These are phyloP conservation scores for Proteles cristata DNA, from an alignment of 2,113 vertebrate species.

Conservation along the genomic window DNA sequence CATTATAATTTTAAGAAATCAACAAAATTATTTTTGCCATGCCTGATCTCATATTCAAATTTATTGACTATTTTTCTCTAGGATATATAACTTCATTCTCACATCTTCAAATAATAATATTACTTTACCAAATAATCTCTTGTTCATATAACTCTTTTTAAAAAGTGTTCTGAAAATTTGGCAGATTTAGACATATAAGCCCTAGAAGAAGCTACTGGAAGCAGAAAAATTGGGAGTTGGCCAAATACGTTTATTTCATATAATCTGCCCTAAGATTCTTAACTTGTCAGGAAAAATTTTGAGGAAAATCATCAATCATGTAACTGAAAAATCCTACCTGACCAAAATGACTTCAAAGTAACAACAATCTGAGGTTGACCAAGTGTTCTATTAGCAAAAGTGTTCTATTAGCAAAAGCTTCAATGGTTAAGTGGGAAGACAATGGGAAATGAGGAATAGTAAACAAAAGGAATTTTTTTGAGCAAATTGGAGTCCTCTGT, in stretches of 20 bases:
- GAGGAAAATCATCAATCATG: background rate
- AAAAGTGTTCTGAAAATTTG: background rate
- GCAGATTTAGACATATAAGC: background rate
- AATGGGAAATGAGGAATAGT: background rate
- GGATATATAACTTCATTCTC: background rate
- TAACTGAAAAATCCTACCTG: background rate
- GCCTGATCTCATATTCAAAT: slow-evolving; percentile 44
- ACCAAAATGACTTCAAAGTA: background rate
- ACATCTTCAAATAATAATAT: slow-evolving; percentile 15
- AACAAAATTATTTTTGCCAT: slow-evolving; percentile 51
- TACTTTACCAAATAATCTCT: background rate
- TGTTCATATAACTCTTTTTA: background rate
- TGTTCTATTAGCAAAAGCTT: background rate
- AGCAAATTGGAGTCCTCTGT: background rate
- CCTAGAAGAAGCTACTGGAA: background rate
- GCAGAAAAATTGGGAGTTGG: background rate
- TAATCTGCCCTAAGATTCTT: background rate
- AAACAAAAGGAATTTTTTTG: background rate
- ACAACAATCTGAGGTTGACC: background rate
- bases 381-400: background rate
- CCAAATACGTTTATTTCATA: background rate
- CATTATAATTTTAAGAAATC: slow-evolving; percentile 53
- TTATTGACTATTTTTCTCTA: slow-evolving; percentile 35
- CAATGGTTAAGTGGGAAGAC: background rate
- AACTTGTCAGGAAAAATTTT: background rate